phyloP scores from a whole-genome alignment of 2,888 invertebrate genomes.

The Cerastis rubricosa region DNA sequence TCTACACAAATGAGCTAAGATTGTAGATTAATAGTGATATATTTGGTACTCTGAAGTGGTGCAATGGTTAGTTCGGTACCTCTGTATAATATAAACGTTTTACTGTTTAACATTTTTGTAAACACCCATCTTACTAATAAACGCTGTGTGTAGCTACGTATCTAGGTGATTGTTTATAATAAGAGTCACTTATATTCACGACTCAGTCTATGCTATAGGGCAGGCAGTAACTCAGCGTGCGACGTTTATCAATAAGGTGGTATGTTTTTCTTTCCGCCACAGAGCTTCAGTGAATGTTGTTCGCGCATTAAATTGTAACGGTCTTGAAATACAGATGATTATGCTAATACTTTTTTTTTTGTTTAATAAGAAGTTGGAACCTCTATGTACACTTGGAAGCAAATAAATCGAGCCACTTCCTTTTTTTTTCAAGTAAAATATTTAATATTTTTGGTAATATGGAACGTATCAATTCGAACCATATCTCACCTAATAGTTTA shows the following conservation, averaged over 20 bases:
- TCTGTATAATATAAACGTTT: constrained; percentile 78
- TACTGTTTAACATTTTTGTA: constrained; percentile 75
- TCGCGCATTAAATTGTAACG: constrained; percentile 70
- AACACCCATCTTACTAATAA: constrained; percentile 47
- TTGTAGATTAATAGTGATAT: constrained; percentile 77
- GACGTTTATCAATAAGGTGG: constrained; percentile 65
- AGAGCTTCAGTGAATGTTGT: constrained; percentile 84
- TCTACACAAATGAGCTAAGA: constrained; percentile 74
- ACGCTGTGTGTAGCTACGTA: constrained; percentile 30
- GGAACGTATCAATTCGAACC: too few relatives aligned
- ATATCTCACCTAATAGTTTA: too few relatives aligned
- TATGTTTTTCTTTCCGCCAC: constrained; percentile 75
- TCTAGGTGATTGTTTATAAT: constrained; percentile 29
- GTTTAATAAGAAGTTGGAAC: constrained; percentile 64
- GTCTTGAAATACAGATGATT: constrained; percentile 61
- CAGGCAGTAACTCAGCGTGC: neutral
- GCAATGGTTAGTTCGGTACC: constrained; percentile 86
- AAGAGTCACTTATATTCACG: constrained; percentile 27
- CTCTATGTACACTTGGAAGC: constrained; percentile 47
- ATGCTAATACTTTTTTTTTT: constrained; percentile 64
- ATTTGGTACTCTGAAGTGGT: constrained; percentile 85
- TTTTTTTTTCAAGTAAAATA: too few relatives aligned
- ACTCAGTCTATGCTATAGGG: neutral
- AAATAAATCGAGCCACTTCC: too few relatives aligned
- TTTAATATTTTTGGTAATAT: too few relatives aligned